Evolutionary conservation across 1,140 invertebrate species (phyloP), one percentile per base, ranked within the genome.

Genomic region (Drosophila fuyamai): DNA sequence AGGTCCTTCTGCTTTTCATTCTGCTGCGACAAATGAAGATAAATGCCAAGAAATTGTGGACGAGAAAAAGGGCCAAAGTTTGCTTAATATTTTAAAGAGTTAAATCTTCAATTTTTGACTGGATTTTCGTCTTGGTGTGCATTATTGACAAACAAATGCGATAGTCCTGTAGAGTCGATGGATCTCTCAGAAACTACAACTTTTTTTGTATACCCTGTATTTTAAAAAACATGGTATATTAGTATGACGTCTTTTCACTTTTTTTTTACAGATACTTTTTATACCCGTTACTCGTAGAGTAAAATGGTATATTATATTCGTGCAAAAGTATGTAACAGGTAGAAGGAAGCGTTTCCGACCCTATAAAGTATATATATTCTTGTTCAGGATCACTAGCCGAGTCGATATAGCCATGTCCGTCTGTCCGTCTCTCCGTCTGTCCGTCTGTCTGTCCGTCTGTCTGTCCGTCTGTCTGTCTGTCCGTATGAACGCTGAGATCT

Each of bases 21-120:
- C 54, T 61, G 40, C 43, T 41, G 38, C 48, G 79, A 77, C 77
- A 84, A 84, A 89, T 89, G 80, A 89, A 89, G 80, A 89, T 84
- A 89, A 90, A 89, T 89, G 84, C 55, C 10, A 60, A 41, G 40
- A 41, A 40, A 36, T 51, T 41, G 27, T 44, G 16, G 10, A 9
- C 13, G 14, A 71, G 27, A 66, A 29, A 29, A 16, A 27, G 47
- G 38, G 18, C 27, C 8, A 58, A 77, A 78, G 59, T 63, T 70
- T 40, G 40, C 9, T 51, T 46, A 40, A 73, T 54, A 50, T 76
- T 76, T 79, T 79, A 47, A 65, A 57, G 38, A 40, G 41, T 35
- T 36, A 78, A 60, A 65, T 60, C 48, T 48, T 70, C 23, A 41
- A 48, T 48, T 41, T 61, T 18, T 62, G 29, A 43, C 16, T 62